Conservation (phyloP, 2,113 vertebrate species). For the Antechinus stuartii region DNA sequence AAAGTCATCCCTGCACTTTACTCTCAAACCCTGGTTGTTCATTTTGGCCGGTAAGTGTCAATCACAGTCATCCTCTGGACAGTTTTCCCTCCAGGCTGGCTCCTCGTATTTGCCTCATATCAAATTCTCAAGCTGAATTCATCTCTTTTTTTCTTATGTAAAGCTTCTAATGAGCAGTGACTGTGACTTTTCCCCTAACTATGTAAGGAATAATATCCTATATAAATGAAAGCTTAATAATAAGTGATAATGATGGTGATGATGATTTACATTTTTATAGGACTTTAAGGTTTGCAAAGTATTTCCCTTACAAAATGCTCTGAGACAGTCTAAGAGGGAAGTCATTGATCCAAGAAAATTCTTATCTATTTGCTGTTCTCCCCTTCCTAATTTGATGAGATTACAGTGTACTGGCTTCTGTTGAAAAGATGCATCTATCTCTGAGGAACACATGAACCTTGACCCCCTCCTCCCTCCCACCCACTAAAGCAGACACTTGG, state of each 20-base stretch:
- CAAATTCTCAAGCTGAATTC: neutral
- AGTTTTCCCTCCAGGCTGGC: neutral
- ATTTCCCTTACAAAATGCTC: neutral
- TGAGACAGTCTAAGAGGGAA: neutral
- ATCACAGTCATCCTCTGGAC: neutral
- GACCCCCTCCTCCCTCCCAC: neutral
- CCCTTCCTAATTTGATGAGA: neutral
- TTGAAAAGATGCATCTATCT: neutral
- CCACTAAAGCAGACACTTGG: neutral
- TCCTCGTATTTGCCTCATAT: conserved; percentile 8
- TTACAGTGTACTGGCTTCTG: neutral
- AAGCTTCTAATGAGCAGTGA: neutral
- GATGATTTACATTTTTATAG: neutral
- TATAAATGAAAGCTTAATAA: neutral
- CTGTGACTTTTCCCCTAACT: neutral
- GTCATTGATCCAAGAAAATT: neutral
- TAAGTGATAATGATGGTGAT: neutral
- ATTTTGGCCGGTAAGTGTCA: conserved; percentile 4
- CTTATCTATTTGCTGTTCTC: neutral
- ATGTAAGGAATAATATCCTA: conserved; percentile 1
- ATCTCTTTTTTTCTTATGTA: conserved; percentile 17
- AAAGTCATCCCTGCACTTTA: neutral
- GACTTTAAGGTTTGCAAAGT: neutral
- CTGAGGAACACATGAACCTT: neutral
- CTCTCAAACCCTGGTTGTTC: neutral